phyloP scores from a whole-genome alignment of 2,888 invertebrate species.

The Oasisia sp. region DNA sequence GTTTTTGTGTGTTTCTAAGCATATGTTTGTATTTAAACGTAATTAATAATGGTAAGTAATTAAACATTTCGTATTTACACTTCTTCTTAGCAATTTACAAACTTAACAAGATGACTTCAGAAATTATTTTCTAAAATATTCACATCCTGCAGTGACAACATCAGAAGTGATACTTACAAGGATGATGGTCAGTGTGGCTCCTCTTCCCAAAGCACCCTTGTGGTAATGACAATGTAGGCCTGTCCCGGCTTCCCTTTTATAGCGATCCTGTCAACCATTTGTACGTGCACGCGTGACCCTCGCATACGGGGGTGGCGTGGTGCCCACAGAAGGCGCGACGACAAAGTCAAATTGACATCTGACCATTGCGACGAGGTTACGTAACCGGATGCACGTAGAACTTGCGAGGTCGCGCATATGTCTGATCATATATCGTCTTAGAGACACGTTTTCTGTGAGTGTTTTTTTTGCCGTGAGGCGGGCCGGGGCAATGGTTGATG shows the following conservation, averaged over 20 bases:
- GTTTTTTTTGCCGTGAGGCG: too few relatives aligned
- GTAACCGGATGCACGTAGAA: neutral
- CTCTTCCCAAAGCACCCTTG: neutral
- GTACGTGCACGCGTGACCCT: neutral
- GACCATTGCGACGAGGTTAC: neutral
- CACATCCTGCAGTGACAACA: neutral
- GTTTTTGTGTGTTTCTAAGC: neutral
- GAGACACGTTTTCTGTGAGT: too few relatives aligned
- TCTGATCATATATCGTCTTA: too few relatives aligned
- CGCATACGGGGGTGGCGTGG: neutral
- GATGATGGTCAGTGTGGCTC: constrained; percentile 13
- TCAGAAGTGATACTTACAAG: neutral
- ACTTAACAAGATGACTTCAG: neutral
- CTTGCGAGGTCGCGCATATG: too few relatives aligned
- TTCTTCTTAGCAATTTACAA: neutral
- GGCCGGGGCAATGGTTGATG: too few relatives aligned
- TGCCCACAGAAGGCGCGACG: neutral
- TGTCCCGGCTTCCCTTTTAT: neutral
- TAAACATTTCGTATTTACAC: too few relatives aligned
- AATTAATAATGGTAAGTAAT: too few relatives aligned
- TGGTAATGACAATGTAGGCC: neutral
- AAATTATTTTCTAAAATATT: too few relatives aligned
- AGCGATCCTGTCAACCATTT: neutral
- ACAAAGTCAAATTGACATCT: neutral
- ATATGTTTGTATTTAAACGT: neutral